phyloP scores from a whole-genome alignment of 2,888 invertebrate species.

The Perithous albicinctus region DNA sequence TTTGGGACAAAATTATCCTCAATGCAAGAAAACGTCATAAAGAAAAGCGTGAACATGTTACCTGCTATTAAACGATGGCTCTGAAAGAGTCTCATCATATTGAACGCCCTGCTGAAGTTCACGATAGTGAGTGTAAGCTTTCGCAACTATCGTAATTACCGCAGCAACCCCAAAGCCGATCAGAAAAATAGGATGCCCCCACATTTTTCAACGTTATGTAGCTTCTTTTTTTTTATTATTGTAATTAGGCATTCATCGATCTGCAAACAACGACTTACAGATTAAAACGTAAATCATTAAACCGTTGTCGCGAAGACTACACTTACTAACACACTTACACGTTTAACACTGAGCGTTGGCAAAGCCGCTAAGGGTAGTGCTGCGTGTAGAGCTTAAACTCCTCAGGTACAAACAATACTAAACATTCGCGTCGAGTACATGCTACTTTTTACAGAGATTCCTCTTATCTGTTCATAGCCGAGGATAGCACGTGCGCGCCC shows the following conservation, averaged over 20 bases:
- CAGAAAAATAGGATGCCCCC: not conserved
- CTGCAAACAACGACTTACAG: not conserved
- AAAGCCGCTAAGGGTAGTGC: not conserved
- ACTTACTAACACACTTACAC: not conserved
- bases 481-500: not conserved
- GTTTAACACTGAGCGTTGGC: not conserved
- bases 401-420: not conserved
- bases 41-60: not conserved
- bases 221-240: not conserved
- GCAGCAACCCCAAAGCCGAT: constrained; percentile 10
- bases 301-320: not conserved
- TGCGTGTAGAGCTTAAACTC: not conserved
- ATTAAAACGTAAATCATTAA: not conserved
- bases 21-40: not conserved
- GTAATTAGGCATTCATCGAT: not conserved
- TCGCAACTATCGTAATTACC: not conserved
- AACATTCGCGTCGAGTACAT: not conserved
- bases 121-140: not conserved
- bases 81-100: not conserved
- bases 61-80: not conserved
- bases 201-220: not conserved
- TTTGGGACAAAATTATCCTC: not conserved
- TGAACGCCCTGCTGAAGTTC: not conserved
- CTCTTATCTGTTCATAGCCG: not conserved
- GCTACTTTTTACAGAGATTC: too few relatives aligned